Evolutionary conservation across 2,113 vertebrate genomes (phyloP).

Genomic region (Strix uralensis): DNA sequence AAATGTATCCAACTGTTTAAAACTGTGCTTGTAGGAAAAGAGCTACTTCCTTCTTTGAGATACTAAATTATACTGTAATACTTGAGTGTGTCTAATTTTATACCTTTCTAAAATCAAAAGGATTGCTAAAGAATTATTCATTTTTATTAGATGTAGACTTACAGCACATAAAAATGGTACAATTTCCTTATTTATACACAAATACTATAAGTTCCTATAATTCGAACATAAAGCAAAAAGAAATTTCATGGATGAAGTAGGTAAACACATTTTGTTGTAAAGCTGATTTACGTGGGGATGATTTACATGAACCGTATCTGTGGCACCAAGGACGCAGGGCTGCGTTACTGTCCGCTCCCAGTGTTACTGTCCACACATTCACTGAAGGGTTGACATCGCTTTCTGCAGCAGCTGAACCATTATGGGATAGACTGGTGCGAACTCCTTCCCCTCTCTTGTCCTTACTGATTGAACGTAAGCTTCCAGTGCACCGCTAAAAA

Average conservation of each 20-base stretch:
- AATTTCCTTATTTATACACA: neutral
- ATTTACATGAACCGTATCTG: fast-evolving
- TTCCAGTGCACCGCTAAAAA: constrained; percentile 86
- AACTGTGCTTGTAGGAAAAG: neutral
- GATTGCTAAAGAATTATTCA: neutral
- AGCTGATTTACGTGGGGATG: neutral
- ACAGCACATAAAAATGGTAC: neutral
- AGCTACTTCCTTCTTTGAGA: neutral
- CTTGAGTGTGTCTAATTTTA: neutral
- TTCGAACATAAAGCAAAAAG: neutral
- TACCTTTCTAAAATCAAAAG: neutral
- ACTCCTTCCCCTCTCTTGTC: constrained; percentile 90
- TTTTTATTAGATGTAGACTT: neutral
- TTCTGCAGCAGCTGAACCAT: constrained; percentile 94
- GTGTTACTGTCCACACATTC: fast-evolving
- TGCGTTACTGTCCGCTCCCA: fast-evolving
- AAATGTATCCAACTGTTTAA: neutral
- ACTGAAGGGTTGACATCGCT: constrained; percentile 75
- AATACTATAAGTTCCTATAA: neutral
- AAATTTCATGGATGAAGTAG: neutral
- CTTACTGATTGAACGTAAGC: constrained; percentile 93
- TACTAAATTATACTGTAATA: neutral
- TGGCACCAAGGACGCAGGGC: neutral
- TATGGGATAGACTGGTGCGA: constrained; percentile 92
- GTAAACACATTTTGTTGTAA: neutral